These are phyloP conservation scores for Pteronura brasiliensis DNA, from an alignment of 2,113 vertebrate genomes.

Conservation along the genomic window DNA sequence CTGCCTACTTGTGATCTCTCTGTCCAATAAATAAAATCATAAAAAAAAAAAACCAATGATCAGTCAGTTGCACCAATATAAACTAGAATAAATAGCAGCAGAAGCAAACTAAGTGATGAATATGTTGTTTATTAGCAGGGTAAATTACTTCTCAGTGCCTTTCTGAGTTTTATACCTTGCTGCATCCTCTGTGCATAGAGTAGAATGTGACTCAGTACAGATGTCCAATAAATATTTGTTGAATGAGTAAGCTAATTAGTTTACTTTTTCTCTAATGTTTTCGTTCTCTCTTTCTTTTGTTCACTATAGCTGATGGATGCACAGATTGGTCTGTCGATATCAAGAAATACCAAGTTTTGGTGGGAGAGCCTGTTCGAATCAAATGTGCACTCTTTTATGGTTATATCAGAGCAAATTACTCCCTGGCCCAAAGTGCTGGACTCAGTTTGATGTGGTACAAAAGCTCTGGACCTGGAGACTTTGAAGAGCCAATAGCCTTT, in stretches of 20 bases:
- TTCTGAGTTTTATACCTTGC: not conserved
- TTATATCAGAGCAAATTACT: conserved; percentile 99
- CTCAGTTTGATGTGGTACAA: conserved; percentile 99
- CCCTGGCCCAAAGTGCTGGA: conserved; percentile 95
- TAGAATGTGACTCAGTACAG: not conserved
- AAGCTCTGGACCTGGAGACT: conserved; percentile 96
- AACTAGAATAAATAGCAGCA: not conserved
- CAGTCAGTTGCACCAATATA: not conserved
- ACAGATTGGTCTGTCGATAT: conserved; percentile 99
- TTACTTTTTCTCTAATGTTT: conserved; percentile 13
- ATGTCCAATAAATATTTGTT: not conserved
- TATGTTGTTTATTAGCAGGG: not conserved
- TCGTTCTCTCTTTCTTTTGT: conserved; percentile 46
- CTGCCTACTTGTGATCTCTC: no score
- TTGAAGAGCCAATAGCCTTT: conserved; percentile 98
- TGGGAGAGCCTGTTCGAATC: conserved; percentile 98
- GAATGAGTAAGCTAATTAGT: not conserved
- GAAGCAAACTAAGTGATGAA: not conserved
- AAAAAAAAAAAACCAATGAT: not conserved
- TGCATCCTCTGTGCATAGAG: not conserved
- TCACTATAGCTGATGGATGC: conserved; percentile 94
- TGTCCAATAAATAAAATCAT: no score
- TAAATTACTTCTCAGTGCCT: not conserved
- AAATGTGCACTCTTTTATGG: conserved; percentile 99
- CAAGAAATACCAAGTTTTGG: conserved; percentile 97